Base-by-base conservation (phyloP, 2,113 vertebrate genomes). In the Trichechus manatus region DNA sequence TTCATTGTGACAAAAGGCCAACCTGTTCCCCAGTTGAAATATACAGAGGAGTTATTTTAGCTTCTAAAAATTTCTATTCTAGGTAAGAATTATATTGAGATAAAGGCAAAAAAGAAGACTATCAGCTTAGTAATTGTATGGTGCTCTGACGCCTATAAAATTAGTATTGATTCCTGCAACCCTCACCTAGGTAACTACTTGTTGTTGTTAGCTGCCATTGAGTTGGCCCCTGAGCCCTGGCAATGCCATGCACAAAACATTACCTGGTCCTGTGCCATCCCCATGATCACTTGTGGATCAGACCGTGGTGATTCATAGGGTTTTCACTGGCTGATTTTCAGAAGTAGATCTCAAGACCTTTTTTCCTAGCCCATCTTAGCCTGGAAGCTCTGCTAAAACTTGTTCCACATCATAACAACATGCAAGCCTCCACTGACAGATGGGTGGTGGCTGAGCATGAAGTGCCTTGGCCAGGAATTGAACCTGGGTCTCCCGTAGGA, bases 1-100 rank as follows among this genome's bases (percentile, higher is more conserved):
- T 88, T 96, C 95, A 44, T 88, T 82, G 50, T 95, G 94, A 97
- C 89, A 96, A 97, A 96, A 97, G 95, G 83, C 96, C 96, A 97
- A 97, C 89, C 93, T 97, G 93, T 89, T 95, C 83, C 66, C 31
- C 70, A 81, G 56, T 72, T 83, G 93, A 97, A 96, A 96, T 91
- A 94, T 77, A 79, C 74, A 53, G 36, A 77, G 23, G 61, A 95
- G 68, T 93, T 92, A 93, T 97, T 97, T 97, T 96, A 95, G 92
- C 89, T 95, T 87, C 93, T 84, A 77, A 90, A 97, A 78, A 68
- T 94, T 96, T 89, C 80, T 39, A 56, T 84, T 64, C 70, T 72
- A 75, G 93, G 33, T 83, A 91, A 95, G 29, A 89, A 77, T 89
- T 89, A 72, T 78, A 66, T 23, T 84, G 92, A 96, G 84, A 90